Base-by-base conservation (phyloP, 1,140 invertebrate genomes). In the Berghia stephanieae region DNA sequence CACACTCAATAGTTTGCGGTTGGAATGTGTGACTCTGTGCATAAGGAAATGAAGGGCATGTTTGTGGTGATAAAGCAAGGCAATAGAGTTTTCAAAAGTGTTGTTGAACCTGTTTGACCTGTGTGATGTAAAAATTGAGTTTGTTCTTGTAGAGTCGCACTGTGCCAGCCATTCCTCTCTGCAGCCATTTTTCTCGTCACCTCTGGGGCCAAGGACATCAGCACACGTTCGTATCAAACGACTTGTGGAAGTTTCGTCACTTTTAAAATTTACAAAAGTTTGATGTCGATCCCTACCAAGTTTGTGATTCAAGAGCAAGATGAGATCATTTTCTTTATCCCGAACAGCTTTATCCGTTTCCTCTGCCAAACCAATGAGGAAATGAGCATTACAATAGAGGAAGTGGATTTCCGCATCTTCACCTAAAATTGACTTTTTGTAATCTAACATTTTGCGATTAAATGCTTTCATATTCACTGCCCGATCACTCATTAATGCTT, bases 111-210 rank as follows among this genome's bases (percentile, higher is more conserved):
- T 8, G 57, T 57, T 60, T n/a, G 24, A 34, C 31, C 55, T 24
- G 40, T 60, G 40, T 34, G 52, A 52, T 21, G 43, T 27, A 13
- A 73, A 8, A 10, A 21, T 27, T n/a, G 43, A 52, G 4, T 40
- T 13, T 55, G 34, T 52, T 21, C 24, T 31, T 13, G 21, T 27
- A 4, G 31, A 42, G 13, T 13, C 16, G 40, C 71, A 73, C 24
- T 31, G 55, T 8, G 71, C 71, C 46, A 16, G 2, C 71, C 71
- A 73, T 38, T 10, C 13, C 10, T 73, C 71, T 18, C 44, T 31
- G 34, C 71, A 73, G 18, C 71, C 71, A 73, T 73, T 52, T 46
- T 73, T 73, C 13, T 73, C 71, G 36, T 73, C 71, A 3, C 71
- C 71, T 36, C 71, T 27, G 16, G 71, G 71, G 6, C 71, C 71